Base-by-base conservation (phyloP, 1,140 invertebrate genomes). In the Harpegnathos saltator region DNA sequence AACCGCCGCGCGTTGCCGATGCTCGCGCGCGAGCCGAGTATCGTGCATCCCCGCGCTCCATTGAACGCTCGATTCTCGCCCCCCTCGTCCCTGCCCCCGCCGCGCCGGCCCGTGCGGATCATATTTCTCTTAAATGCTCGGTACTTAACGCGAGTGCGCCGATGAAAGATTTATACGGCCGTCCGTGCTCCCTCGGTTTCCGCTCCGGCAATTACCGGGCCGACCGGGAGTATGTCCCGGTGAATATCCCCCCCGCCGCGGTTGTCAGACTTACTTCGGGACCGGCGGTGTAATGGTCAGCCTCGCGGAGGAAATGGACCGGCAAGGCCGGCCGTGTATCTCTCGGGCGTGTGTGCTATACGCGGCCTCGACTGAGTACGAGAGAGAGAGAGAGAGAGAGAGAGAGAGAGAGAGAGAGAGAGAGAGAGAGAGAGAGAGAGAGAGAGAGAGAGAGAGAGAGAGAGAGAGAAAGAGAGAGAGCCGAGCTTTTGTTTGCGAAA, bases 51-150 rank as follows among this genome's bases (percentile, higher is more conserved):
- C 11, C 3, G n/a, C 62, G 62, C 38, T 59, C 58, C 59, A 84
- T 82, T 84, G 59, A 87, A 72, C n/a, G 54, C 56, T 59, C 48
- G 68, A 80, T 86, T 58, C 54, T 48, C 24, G 19, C 29, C 52
- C 58, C 24, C 7, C n/a, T n/a, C n/a, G n/a, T n/a, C n/a, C n/a
- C n/a, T n/a, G n/a, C n/a, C n/a, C n/a, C n/a, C n/a, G n/a, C n/a
- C n/a, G n/a, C n/a, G n/a, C n/a, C 15, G 22, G 26, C 3, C n/a
- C 44, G 29, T 66, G 65, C 65, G 80, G 80, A 86, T 90, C 82
- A 90, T 90, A 89, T 89, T 90, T 89, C 89, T 89, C 50, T 73
- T 69, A 78, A 86, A 86, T 84, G 63, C 82, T 77, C 26, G 86
- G 61, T 88, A 83, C 89, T 90, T 89, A 88, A 86, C 69, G 73